Evolutionary conservation across 1,140 invertebrate genomes (phyloP).

Genomic region (Trichonephila clavipes): DNA sequence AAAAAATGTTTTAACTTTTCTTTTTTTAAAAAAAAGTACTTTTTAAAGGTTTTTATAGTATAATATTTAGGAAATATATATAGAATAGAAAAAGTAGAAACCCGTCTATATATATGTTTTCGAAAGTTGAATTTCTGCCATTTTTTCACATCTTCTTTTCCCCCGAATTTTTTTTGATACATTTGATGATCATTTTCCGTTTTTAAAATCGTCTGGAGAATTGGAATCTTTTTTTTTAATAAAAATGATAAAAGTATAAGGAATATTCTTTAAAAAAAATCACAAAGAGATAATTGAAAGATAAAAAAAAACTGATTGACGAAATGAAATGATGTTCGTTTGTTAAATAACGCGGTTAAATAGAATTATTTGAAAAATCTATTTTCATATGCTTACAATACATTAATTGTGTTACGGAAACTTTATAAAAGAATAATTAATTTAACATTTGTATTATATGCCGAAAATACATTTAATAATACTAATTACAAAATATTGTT

Average conservation of each 20-base stretch:
- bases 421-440: no score
- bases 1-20: background rate
- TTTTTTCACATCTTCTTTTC: background rate
- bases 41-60: background rate
- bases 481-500: no score
- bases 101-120: background rate
- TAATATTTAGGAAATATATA: slow-evolving; percentile 44
- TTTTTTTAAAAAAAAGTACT: background rate
- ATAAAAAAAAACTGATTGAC: no score
- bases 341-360: no score
- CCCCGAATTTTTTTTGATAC: background rate
- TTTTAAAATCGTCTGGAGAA: background rate
- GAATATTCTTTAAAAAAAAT: background rate
- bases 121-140: background rate
- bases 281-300: no score
- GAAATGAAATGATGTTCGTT: no score
- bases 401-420: no score
- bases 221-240: background rate
- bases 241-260: background rate
- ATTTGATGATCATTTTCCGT: background rate
- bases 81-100: background rate
- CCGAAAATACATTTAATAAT: no score
- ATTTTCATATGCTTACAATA: no score
- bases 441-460: no score
- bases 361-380: no score